These are phyloP conservation scores for Diarsia mendica DNA, from an alignment of 2,888 invertebrate species.

Conservation along the genomic window DNA sequence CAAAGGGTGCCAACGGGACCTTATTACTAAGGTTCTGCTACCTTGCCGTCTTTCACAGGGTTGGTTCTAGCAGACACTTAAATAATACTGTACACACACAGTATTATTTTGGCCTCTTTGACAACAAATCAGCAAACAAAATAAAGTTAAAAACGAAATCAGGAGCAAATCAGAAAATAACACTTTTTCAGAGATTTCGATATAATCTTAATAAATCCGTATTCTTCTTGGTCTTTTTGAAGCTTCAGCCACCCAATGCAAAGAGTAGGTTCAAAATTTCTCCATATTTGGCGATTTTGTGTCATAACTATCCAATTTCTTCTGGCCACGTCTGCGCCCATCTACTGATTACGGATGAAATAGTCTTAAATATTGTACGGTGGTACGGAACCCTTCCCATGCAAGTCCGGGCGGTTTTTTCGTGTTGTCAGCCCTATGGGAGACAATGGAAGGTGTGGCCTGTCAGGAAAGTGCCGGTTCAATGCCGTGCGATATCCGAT, in stretches of 20 bases:
- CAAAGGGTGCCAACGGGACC: too few relatives aligned
- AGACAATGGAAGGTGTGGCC: slow-evolving; percentile 83
- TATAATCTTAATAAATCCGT: background rate
- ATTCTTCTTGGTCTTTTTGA: background rate
- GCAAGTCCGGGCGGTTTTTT: background rate
- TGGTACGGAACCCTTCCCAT: background rate
- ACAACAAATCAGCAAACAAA: background rate
- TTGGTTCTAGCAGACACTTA: background rate
- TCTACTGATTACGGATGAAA: background rate
- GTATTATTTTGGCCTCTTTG: too few relatives aligned
- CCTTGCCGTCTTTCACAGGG: background rate
- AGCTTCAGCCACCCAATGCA: background rate
- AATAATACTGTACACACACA: too few relatives aligned
- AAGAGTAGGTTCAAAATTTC: background rate
- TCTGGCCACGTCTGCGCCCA: background rate
- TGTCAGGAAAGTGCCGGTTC: slow-evolving; percentile 74
- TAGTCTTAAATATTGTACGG: background rate
- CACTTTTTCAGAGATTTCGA: too few relatives aligned
- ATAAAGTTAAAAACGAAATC: background rate
- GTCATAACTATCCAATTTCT: background rate
- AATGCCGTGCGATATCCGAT: slow-evolving; percentile 78
- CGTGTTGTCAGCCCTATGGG: slow-evolving; percentile 56
- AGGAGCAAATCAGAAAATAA: background rate
- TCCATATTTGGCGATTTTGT: background rate
- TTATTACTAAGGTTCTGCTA: background rate